Percentiles rank a stretch among this genome's conserved stretches.
phyloP scores from a whole-genome alignment of 2,113 vertebrate species.

The Festucalex cinctus region DNA sequence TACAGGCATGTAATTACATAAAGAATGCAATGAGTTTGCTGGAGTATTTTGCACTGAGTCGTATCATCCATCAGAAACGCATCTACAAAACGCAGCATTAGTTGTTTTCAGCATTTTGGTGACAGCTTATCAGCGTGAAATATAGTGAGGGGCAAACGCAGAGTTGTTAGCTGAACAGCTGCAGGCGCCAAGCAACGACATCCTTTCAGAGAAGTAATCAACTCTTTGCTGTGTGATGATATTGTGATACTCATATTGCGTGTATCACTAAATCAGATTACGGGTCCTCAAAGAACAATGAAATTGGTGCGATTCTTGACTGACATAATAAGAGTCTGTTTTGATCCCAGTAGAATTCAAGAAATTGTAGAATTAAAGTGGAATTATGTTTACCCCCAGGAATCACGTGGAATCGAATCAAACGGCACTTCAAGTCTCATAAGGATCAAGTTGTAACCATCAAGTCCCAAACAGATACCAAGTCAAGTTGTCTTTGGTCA shows the following conservation, averaged over 20 bases:
- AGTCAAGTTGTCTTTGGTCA: neutral
- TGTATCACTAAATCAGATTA: conserved; percentile 4
- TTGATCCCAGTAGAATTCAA: neutral
- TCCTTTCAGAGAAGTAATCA: conserved; percentile 2
- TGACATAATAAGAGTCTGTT: neutral
- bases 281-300: neutral
- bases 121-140: conserved; percentile 5
- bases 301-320: conserved; percentile 1
- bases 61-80: neutral
- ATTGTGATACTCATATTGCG: neutral
- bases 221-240: neutral
- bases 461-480: neutral
- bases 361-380: conserved; percentile 5
- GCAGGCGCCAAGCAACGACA: neutral
- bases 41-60: neutral
- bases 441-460: neutral
- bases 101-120: neutral
- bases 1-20: neutral
- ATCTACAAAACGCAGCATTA: neutral
- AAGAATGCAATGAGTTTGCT: neutral
- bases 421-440: neutral
- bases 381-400: neutral
- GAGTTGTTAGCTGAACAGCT: conserved; percentile 4
- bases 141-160: neutral
- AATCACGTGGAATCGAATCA: neutral